Evolutionary conservation across 1,140 invertebrate species (phyloP), one percentile per base, ranked within the genome.

Genomic region (Drosophila parabipectinata): DNA sequence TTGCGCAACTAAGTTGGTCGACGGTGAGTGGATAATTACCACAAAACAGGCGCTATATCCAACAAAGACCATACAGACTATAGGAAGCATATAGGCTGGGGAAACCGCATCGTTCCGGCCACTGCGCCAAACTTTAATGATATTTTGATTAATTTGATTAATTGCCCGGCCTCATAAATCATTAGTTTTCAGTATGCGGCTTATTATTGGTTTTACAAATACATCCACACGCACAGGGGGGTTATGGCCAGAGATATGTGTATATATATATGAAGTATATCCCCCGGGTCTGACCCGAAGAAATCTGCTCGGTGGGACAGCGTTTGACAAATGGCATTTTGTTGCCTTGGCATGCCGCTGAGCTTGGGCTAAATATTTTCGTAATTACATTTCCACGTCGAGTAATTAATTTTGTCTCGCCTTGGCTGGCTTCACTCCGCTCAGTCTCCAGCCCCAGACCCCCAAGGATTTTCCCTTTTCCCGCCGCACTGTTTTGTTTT

Each of bases 321-420:
- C 75, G 62, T 66, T 88, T 87, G 82, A 87, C 82, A 87, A 87
- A 87, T 87, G 82, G 82, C 82, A 85, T 85, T 85, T 72, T 85
- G 81, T 78, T 75, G 83, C 69, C 57, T 60, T 68, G 78, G 78
- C 82, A 77, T 85, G 82, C 78, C 83, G 77, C 82, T 77, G 74
- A 78, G 82, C 74, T 82, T 69, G 66, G 82, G 69, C 83, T 88
- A 91, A 91, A 91, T 91, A 91, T 91, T 91, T 91, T 91, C 90
- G 85, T 91, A 91, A 91, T 91, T 91, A 91, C 90, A 91, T 91
- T 91, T 91, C 85, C 90, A 88, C 90, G 90, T 83, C 77, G 85
- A 91, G 90, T 91, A 91, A 91, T 91, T 91, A 91, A 91, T 91
- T 91, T 91, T 91, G 79, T 91, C 90, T 88, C 74, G 72, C 77